Conservation (phyloP, 2,888 invertebrate genomes). For the Mystacides longicornis region DNA sequence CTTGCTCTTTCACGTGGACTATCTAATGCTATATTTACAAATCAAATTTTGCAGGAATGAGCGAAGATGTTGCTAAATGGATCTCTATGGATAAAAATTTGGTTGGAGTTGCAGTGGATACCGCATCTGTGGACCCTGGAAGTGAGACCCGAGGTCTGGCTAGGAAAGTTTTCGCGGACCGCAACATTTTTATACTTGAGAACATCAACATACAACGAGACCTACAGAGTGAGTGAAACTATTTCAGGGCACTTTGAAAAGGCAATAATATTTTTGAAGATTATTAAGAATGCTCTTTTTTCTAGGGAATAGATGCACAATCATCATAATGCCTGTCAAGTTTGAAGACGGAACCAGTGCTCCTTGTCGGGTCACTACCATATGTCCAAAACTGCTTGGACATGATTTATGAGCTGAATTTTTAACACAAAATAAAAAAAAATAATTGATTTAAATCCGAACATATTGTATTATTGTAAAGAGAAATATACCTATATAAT, state of each 20-base stretch:
- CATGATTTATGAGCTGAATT: slow-evolving; percentile 1
- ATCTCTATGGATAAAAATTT: slow-evolving; percentile 49
- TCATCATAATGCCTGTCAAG: slow-evolving; percentile 55
- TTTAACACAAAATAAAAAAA: too few species aligned
- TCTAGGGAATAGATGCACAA: slow-evolving; percentile 42
- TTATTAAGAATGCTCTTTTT: not conserved
- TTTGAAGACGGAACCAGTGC: slow-evolving; percentile 53
- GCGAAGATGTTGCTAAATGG: slow-evolving; percentile 53
- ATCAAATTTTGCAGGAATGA: slow-evolving; percentile 37
- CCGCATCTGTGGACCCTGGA: slow-evolving; percentile 56
- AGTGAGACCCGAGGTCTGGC: slow-evolving; percentile 33
- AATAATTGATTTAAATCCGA: too few species aligned
- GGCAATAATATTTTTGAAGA: not conserved
- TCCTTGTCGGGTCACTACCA: slow-evolving; percentile 51
- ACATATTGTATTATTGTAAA: too few species aligned
- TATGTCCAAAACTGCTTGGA: slow-evolving; percentile 32
- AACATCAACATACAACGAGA: slow-evolving; percentile 48
- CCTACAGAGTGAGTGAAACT: slow-evolving; percentile 37
- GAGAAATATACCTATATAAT: too few species aligned
- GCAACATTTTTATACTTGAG: slow-evolving; percentile 51
- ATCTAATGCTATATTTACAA: not conserved
- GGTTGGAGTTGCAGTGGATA: slow-evolving; percentile 59
- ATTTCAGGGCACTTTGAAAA: not conserved
- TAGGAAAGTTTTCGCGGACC: slow-evolving; percentile 39
- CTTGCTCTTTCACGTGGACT: not conserved